These are phyloP conservation scores for Frankliniella intonsa DNA, from an alignment of 2,888 invertebrate species.

Conservation along the genomic window DNA sequence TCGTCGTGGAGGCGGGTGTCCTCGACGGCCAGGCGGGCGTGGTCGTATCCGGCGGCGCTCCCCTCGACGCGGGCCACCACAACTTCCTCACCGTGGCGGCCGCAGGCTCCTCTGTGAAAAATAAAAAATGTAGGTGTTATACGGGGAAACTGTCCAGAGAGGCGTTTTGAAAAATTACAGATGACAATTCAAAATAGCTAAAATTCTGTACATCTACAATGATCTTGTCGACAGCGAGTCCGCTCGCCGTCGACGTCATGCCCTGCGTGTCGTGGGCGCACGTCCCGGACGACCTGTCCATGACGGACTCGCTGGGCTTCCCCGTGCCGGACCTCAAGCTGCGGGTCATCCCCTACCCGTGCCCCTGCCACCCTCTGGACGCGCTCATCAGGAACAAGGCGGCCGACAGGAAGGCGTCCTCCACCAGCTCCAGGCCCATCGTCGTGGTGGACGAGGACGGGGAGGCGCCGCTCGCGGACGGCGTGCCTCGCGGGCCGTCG, in stretches of 20 bases:
- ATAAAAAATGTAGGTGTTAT: no score
- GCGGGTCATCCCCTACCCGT: neutral
- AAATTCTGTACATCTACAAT: no score
- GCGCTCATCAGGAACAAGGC: neutral
- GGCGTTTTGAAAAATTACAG: no score
- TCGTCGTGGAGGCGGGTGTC: neutral
- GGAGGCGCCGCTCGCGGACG: neutral
- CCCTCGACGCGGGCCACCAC: neutral
- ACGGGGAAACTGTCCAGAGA: no score
- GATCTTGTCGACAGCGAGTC: neutral
- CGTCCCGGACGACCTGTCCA: neutral
- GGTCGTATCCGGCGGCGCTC: neutral
- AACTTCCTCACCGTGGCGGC: neutral
- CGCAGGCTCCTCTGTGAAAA: neutral
- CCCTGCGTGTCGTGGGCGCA: conserved; percentile 3
- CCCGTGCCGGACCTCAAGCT: conserved; percentile 4
- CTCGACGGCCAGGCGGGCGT: neutral
- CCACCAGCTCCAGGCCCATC: neutral
- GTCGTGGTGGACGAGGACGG: neutral
- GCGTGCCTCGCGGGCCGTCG: neutral
- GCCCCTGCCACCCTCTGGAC: conserved; percentile 14
- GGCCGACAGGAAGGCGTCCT: neutral
- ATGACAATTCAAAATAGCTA: no score
- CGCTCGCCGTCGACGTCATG: neutral
- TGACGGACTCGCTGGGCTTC: neutral